A percentile compares a stretch with the other conserved stretches of the same genome.
Conservation (phyloP, 2,888 invertebrate species). For the Serrognathus titanus region DNA sequence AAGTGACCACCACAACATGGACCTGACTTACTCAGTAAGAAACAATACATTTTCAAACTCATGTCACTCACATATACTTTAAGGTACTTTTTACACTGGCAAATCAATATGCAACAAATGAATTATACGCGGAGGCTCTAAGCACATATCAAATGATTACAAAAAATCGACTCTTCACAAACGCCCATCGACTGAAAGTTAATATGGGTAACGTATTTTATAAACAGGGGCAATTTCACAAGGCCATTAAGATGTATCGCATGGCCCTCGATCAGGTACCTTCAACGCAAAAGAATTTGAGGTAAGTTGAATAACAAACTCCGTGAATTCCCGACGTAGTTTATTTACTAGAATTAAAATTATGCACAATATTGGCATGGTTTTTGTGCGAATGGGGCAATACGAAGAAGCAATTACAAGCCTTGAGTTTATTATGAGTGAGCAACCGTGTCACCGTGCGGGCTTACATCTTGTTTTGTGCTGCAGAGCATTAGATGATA, state of each 20-base stretch:
- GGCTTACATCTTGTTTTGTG: slow-evolving; percentile 88
- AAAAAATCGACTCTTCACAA: slow-evolving; percentile 89
- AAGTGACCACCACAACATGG: slow-evolving; percentile 89
- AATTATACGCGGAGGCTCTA: slow-evolving; percentile 92
- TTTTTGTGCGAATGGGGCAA: slow-evolving; percentile 94
- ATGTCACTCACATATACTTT: slow-evolving; percentile 23
- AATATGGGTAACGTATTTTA: slow-evolving; percentile 99
- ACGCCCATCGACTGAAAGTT: slow-evolving; percentile 89
- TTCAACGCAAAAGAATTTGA: slow-evolving; percentile 86
- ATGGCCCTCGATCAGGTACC: slow-evolving; percentile 98
- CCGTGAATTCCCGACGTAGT: neutral
- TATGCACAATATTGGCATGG: slow-evolving; percentile 95
- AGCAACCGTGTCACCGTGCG: slow-evolving; percentile 71
- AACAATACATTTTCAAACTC: neutral
- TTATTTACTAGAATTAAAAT: slow-evolving; percentile 73
- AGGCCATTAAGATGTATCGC: slow-evolving; percentile 95
- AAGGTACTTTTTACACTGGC: slow-evolving; percentile 95
- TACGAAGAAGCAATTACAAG: slow-evolving; percentile 94
- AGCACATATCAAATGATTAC: slow-evolving; percentile 94
- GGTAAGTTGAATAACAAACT: slow-evolving; percentile 51
- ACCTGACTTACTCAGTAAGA: slow-evolving; percentile 87
- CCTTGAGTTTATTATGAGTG: slow-evolving; percentile 97
- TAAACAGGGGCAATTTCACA: slow-evolving; percentile 87
- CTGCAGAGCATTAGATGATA: slow-evolving; percentile 84
- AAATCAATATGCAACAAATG: slow-evolving; percentile 89